Evolutionary conservation across 2,113 vertebrate species (phyloP).

Genomic region (Petroica traversi): DNA sequence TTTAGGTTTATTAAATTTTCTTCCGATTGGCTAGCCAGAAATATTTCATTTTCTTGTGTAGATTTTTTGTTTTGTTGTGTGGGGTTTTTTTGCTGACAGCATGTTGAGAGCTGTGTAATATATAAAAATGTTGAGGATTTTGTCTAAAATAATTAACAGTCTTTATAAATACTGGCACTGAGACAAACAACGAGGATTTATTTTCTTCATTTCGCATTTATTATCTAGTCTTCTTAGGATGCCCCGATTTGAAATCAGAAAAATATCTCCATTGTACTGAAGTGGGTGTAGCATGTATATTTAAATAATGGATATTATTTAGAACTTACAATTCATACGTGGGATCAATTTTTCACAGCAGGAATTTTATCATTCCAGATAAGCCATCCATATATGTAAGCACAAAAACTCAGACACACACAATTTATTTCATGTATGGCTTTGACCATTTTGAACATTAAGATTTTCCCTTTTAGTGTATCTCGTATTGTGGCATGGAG

Average conservation of each 20-base stretch:
- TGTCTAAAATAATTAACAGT: not conserved
- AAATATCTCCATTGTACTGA: not conserved
- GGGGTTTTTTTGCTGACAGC: not conserved
- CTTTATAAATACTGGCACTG: not conserved
- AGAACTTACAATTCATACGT: not conserved
- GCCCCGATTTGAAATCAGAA: not conserved
- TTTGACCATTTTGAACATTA: not conserved
- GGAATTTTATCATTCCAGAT: not conserved
- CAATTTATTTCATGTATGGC: rapidly evolving
- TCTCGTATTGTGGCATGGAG: not conserved
- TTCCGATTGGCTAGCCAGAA: not conserved
- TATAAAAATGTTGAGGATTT: not conserved
- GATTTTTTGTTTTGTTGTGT: not conserved
- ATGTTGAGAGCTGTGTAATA: not conserved
- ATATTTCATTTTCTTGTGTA: not conserved
- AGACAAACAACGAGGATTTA: not conserved
- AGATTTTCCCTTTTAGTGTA: not conserved
- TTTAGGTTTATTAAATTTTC: not conserved
- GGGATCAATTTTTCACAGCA: not conserved
- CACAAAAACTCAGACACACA: not conserved
- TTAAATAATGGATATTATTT: not conserved
- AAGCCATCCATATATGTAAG: not conserved
- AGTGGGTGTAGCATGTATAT: not conserved
- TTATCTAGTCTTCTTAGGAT: not conserved
- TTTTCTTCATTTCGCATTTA: not conserved